Conservation (phyloP, 2,888 invertebrate species). For the Laspeyria flexula region DNA sequence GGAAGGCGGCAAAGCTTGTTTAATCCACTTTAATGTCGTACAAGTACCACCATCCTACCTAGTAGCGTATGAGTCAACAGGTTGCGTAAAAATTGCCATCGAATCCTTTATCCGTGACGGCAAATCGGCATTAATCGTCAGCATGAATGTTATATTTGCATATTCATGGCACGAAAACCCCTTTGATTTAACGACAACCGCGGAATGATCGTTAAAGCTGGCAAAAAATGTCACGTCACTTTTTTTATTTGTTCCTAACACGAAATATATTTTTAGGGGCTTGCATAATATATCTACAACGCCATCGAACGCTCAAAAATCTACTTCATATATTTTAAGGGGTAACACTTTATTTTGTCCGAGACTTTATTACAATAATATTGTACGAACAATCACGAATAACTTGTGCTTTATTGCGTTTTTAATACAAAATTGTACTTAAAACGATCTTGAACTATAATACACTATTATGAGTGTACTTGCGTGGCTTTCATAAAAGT, state of each 20-base stretch:
- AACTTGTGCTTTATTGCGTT: slow-evolving; percentile 3
- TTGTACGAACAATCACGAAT: slow-evolving; percentile 20
- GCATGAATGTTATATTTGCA: slow-evolving; percentile 68
- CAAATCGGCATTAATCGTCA: slow-evolving; percentile 65
- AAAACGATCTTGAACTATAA: neutral
- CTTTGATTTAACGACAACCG: slow-evolving; percentile 68
- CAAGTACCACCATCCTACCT: slow-evolving; percentile 13
- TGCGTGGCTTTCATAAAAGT: slow-evolving; percentile 2
- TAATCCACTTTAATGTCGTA: slow-evolving; percentile 22
- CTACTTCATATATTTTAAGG: slow-evolving; percentile 17
- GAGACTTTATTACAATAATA: slow-evolving; percentile 16
- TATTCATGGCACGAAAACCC: slow-evolving; percentile 69
- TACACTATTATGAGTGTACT: neutral
- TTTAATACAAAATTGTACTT: neutral
- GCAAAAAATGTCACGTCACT: slow-evolving; percentile 65
- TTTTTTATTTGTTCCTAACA: slow-evolving; percentile 57
- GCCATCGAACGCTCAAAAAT: slow-evolving; percentile 14
- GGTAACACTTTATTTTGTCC: slow-evolving; percentile 23
- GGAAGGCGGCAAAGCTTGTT: slow-evolving; percentile 1
- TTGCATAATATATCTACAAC: slow-evolving; percentile 11
- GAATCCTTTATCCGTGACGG: slow-evolving; percentile 55
- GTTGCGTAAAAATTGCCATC: slow-evolving; percentile 49
- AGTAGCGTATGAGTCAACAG: slow-evolving; percentile 48
- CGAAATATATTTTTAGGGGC: slow-evolving; percentile 47
- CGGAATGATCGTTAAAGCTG: slow-evolving; percentile 63